These are phyloP conservation scores for Irena cyanogastra DNA, from an alignment of 2,113 vertebrate genomes.

Conservation along the genomic window DNA sequence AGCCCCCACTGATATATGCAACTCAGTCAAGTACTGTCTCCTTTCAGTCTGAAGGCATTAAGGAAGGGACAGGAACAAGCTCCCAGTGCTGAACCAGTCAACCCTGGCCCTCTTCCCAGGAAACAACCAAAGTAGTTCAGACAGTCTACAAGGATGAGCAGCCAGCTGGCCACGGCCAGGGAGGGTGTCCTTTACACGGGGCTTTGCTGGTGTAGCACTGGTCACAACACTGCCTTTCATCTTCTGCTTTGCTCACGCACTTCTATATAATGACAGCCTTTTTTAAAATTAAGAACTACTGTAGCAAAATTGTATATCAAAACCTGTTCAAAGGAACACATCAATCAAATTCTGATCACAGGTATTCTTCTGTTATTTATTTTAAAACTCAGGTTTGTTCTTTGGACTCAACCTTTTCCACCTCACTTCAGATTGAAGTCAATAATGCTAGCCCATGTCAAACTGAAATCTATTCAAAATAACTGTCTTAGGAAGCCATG, in stretches of 20 bases:
- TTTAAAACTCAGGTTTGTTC: neutral
- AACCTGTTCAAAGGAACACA: neutral
- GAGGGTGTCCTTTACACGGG: neutral
- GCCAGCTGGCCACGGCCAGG: neutral
- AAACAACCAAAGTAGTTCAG: neutral
- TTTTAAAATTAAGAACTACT: neutral
- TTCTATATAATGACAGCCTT: neutral
- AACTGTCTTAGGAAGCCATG: neutral
- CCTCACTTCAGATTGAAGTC: neutral
- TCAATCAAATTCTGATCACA: neutral
- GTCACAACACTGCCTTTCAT: neutral
- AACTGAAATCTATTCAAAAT: neutral
- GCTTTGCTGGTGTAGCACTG: neutral
- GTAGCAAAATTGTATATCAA: neutral
- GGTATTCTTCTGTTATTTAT: neutral
- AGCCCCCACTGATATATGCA: neutral
- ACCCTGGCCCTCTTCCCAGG: neutral
- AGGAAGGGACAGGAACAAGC: neutral
- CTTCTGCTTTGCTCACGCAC: neutral
- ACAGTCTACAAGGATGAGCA: fast-evolving
- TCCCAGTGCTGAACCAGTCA: neutral
- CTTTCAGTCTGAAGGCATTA: neutral
- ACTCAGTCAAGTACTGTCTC: neutral
- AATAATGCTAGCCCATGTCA: neutral
- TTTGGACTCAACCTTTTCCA: neutral